Conservation (phyloP, 2,797 vertebrate genomes). For the Hafferia zeledoni region DNA sequence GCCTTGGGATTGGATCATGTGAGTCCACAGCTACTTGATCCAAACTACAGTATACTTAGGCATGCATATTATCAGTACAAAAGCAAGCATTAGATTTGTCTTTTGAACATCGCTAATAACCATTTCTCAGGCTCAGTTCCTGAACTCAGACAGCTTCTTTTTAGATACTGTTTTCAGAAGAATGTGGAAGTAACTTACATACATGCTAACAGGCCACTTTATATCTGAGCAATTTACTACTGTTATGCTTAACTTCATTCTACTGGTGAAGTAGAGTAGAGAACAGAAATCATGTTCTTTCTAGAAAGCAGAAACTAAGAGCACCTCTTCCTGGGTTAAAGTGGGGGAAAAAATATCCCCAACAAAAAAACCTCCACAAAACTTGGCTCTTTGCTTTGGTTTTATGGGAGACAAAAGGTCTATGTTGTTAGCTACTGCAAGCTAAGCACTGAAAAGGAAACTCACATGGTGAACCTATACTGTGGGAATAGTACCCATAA, state of each 20-base stretch:
- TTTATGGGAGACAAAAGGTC: neutral
- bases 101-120: neutral
- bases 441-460: neutral
- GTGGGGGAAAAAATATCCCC: neutral
- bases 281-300: neutral
- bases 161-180: neutral
- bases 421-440: neutral
- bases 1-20: neutral
- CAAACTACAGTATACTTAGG: neutral
- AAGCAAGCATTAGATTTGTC: neutral
- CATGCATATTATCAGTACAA: neutral
- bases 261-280: neutral
- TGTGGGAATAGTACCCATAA: neutral
- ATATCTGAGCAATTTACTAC: neutral
- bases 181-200: neutral
- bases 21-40: neutral
- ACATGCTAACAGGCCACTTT: neutral
- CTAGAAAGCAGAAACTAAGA: neutral
- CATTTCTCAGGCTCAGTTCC: neutral
- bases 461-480: neutral
- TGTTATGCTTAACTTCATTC: neutral
- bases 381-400: fast-evolving
- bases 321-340: neutral
- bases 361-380: neutral
- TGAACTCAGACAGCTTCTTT: neutral